Conservation (phyloP, 2,113 vertebrate species). For the Zootoca vivipara region DNA sequence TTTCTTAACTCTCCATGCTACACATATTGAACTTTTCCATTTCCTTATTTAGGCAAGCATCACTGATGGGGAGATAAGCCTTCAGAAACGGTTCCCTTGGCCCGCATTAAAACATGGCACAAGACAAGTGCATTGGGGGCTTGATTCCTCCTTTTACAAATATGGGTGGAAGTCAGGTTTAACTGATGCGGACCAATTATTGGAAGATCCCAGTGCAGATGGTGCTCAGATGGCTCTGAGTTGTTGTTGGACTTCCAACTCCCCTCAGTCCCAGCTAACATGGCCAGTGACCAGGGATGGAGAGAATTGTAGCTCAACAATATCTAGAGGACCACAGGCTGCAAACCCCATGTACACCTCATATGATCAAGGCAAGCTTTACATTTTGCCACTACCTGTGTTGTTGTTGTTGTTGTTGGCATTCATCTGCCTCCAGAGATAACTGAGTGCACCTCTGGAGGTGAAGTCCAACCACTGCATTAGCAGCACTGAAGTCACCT, state of each 20-base stretch:
- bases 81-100: conserved; percentile 51
- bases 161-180: neutral
- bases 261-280: too few species aligned
- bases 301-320: too few species aligned
- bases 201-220: neutral
- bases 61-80: conserved; percentile 49
- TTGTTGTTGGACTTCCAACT: too few species aligned
- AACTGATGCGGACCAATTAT: neutral
- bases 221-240: neutral
- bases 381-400: neutral
- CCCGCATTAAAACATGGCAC: conserved; percentile 19
- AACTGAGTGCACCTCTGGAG: too few species aligned
- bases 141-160: neutral
- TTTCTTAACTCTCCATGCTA: conserved; percentile 71
- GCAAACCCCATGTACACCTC: neutral
- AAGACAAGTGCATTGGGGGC: conserved; percentile 21
- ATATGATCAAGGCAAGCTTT: neutral
- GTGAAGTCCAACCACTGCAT: too few species aligned
- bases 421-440: too few species aligned
- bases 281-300: too few species aligned
- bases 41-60: conserved; percentile 65
- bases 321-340: too few species aligned
- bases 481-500: too few species aligned
- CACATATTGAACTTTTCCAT: conserved; percentile 60
- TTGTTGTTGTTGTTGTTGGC: too few species aligned